Conservation (phyloP, 1,140 invertebrate genomes). For the Drosophila pseudoobscura region DNA sequence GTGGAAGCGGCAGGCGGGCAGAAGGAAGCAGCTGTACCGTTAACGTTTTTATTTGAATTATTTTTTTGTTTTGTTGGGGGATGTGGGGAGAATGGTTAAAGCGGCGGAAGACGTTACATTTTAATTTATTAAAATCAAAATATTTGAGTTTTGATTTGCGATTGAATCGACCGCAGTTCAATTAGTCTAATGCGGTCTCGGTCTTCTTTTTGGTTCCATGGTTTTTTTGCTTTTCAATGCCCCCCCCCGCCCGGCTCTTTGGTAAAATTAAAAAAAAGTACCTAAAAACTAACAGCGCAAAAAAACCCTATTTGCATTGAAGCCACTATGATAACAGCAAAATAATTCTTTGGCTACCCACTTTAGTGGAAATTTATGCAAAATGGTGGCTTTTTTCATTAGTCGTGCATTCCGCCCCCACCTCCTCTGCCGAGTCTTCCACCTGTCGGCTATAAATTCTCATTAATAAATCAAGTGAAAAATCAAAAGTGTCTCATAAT, state of each 20-base stretch:
- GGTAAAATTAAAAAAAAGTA: too few relatives aligned
- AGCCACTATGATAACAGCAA: slow-evolving; percentile 14
- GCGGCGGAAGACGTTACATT: slow-evolving; percentile 9
- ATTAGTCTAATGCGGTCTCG: slow-evolving; percentile 50
- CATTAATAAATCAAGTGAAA: slow-evolving; percentile 73
- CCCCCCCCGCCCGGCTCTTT: too few relatives aligned
- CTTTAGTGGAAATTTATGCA: slow-evolving; percentile 37
- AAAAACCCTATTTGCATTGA: background rate
- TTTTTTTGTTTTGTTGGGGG: slow-evolving; percentile 4
- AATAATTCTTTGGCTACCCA: slow-evolving; percentile 39
- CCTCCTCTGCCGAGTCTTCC: slow-evolving; percentile 14
- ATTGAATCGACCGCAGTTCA: slow-evolving; percentile 52
- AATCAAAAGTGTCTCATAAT: slow-evolving; percentile 71
- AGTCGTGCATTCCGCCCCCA: slow-evolving; percentile 32
- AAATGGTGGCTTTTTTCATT: slow-evolving; percentile 43
- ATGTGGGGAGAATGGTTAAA: background rate
- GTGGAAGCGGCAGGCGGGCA: slow-evolving; percentile 25
- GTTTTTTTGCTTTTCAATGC: background rate
- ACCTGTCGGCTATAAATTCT: slow-evolving; percentile 57
- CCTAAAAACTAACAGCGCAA: too few relatives aligned
- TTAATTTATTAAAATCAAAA: slow-evolving; percentile 66
- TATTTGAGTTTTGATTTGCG: slow-evolving; percentile 52
- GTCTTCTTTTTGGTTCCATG: slow-evolving; percentile 13
- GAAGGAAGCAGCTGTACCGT: slow-evolving; percentile 23
- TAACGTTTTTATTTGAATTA: slow-evolving; percentile 37